These are phyloP conservation scores for Sphinx pinastri DNA, from an alignment of 2,888 invertebrate species.

Conservation along the genomic window DNA sequence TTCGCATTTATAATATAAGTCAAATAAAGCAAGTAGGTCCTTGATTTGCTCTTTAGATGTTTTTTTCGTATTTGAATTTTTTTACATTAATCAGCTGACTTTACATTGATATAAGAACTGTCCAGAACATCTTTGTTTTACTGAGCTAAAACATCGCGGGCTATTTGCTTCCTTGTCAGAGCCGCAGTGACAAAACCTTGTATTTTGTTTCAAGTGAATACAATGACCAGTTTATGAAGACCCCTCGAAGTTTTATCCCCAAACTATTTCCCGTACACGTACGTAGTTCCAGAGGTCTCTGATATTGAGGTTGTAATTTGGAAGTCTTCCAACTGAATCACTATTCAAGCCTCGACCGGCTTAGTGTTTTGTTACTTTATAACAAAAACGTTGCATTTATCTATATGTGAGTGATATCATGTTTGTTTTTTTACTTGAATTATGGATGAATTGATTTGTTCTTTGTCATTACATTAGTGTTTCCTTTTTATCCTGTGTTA, in stretches of 20 bases:
- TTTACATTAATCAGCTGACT: too few relatives aligned
- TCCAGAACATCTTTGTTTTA: slow-evolving; percentile 7
- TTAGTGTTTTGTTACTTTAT: slow-evolving; percentile 15
- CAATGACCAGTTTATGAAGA: slow-evolving; percentile 22
- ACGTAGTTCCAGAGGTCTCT: slow-evolving; percentile 8
- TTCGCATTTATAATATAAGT: too few relatives aligned
- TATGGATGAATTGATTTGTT: too few relatives aligned
- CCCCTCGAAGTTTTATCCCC: slow-evolving; percentile 9
- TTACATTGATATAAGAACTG: neutral
- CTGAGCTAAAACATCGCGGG: neutral
- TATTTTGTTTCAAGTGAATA: slow-evolving; percentile 32
- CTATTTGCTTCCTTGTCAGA: slow-evolving; percentile 31
- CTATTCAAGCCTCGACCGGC: slow-evolving; percentile 13
- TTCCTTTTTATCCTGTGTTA: too few relatives aligned
- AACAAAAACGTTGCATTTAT: slow-evolving; percentile 21
- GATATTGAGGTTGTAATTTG: slow-evolving; percentile 20
- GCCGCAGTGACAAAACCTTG: slow-evolving; percentile 32
- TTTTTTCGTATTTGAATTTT: too few relatives aligned
- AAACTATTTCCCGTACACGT: neutral
- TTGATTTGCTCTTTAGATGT: too few relatives aligned
- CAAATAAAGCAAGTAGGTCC: too few relatives aligned
- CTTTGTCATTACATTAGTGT: too few relatives aligned
- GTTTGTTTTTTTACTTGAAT: too few relatives aligned
- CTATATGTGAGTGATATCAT: neutral
- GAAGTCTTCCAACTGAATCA: slow-evolving; percentile 27